A percentile compares a stretch with the other conserved stretches of the same genome.
phyloP scores from a whole-genome alignment of 1,140 invertebrate genomes.

The Drosophila chauvacae region DNA sequence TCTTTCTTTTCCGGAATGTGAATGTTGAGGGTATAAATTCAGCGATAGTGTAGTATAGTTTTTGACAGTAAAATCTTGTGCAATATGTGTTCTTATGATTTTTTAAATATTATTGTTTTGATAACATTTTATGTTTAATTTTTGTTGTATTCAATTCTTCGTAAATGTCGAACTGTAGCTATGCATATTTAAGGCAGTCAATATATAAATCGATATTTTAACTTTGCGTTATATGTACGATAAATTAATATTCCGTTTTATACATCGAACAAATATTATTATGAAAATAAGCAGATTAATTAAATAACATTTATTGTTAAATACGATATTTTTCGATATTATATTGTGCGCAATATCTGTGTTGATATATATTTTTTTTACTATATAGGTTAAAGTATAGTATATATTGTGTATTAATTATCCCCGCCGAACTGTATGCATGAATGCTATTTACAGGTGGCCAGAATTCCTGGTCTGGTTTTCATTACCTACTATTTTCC shows the following conservation, averaged over 20 bases:
- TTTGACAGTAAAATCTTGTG: not conserved
- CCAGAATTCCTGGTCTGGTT: not conserved
- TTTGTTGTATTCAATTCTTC: not conserved
- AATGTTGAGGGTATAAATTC: no score
- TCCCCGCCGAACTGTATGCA: constrained; percentile 15
- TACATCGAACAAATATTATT: no score
- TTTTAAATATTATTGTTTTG: no score
- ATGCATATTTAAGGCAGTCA: no score
- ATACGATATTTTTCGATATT: not conserved
- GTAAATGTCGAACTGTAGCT: no score
- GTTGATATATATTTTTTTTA: not conserved
- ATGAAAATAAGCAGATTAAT: not conserved
- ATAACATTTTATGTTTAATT: not conserved
- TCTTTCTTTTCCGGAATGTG: no score
- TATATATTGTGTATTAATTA: not conserved
- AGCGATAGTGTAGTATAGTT: no score
- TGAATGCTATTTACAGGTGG: constrained; percentile 13
- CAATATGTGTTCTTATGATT: not conserved
- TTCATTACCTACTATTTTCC: constrained; percentile 19
- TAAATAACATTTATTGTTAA: not conserved
- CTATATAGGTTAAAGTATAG: not conserved
- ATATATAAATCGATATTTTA: not conserved
- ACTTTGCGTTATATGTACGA: not conserved
- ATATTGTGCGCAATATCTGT: no score
- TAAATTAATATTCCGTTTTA: not conserved